Base-by-base conservation (phyloP, 2,888 invertebrate species). In the Heliconius aoede region DNA sequence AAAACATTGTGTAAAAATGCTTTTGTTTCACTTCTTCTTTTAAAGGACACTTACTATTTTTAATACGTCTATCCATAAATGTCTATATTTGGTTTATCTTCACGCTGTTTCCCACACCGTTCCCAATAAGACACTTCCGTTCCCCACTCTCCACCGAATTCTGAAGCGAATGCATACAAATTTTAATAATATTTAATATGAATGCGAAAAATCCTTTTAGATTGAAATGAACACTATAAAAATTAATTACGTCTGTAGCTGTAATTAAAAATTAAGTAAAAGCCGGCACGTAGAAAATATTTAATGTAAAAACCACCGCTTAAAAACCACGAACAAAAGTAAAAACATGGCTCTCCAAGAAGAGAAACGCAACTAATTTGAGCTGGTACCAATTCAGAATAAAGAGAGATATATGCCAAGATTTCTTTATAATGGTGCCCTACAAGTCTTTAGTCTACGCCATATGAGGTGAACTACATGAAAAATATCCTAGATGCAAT, bases 401-500 rank as follows among this genome's bases (percentile, higher is more conserved):
- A 80, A 80, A 80, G 78, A 81, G 72, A 73, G 76, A 80, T 78
- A 76, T 77, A 73, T 80, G 76, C 75, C 72, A 72, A 74, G 78
- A 76, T 76, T 77, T 73, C 76, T 77, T 77, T 77, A 79, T 75
- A 74, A n/a, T n/a, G n/a, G n/a, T n/a, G n/a, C n/a, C n/a, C n/a
- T n/a, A n/a, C n/a, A 75, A 65, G 72, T 74, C 74, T 76, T 67
- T 73, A 65, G 72, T 74, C 76, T 76, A 64, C 46, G 71, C 73
- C 73, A 77, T 79, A 74, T 65, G 74, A 76, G 55, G 65, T 64
- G 58, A 65, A 74, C 71, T 67, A 76, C 67, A 79, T 76, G 78
- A 89, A 87, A 88, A 90, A 91, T 88, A 89, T 87, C 84, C 87
- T 86, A 84, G 82, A 82, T 81, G 81, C 82, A 84, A 82, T 84